Evolutionary conservation across 2,797 vertebrate genomes (phyloP).

Genomic region (Rhadinocentrus ornatus): DNA sequence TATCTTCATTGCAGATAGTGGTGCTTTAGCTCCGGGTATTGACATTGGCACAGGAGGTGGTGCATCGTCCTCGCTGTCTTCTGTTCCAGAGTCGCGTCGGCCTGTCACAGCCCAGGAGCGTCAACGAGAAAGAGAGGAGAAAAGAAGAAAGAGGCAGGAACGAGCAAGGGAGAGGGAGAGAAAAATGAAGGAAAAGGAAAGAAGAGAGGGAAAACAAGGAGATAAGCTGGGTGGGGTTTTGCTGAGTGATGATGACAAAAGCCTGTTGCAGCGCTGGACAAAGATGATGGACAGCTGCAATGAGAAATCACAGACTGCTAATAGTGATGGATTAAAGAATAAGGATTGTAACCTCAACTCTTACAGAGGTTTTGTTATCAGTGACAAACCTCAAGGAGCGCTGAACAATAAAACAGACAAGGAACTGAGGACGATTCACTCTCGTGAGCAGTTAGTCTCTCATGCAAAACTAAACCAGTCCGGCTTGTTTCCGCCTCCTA

Average conservation of each 20-base stretch:
- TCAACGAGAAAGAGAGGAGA: conserved; percentile 92
- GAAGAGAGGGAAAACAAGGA: conserved; percentile 83
- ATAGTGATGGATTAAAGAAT: conserved; percentile 53
- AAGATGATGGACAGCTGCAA: conserved; percentile 86
- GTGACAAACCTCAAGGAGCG: conserved; percentile 54
- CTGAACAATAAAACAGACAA: conserved; percentile 61
- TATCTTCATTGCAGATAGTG: conserved; percentile 74
- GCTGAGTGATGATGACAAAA: conserved; percentile 92
- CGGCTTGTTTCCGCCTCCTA: conserved; percentile 67
- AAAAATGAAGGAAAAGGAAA: conserved; percentile 89
- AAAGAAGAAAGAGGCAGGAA: conserved; percentile 89
- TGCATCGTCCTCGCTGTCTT: conserved; percentile 63
- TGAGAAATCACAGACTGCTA: conserved; percentile 70
- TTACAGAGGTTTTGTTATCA: conserved; percentile 8
- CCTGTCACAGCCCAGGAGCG: conserved; percentile 94
- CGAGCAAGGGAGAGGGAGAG: conserved; percentile 89
- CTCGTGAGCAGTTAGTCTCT: conserved; percentile 65
- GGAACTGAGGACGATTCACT: conserved; percentile 59
- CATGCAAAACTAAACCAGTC: conserved; percentile 69
- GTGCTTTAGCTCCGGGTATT: conserved; percentile 56
- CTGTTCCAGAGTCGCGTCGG: conserved; percentile 83
- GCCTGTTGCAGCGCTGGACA: conserved; percentile 91
- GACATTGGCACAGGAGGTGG: conserved; percentile 63
- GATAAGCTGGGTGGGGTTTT: conserved; percentile 88
- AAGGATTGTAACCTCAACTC: conserved; percentile 64